Evolutionary conservation across 2,888 invertebrate species (phyloP).

Genomic region (Pandemis heparana): DNA sequence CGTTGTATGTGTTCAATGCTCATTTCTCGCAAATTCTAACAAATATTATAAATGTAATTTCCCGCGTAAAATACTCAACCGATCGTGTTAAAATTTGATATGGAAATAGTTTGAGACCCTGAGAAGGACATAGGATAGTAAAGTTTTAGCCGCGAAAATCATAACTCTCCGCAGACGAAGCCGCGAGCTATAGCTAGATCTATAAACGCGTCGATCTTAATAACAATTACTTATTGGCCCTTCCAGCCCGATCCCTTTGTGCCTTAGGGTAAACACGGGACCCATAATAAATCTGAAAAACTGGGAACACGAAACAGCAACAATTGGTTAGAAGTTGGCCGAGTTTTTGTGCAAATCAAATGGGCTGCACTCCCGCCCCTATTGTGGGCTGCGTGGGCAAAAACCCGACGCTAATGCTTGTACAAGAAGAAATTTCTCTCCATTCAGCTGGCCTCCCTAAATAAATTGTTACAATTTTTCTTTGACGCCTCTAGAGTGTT

Average conservation of each 20-base stretch:
- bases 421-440: slow-evolving; percentile 66
- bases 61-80: too few species aligned
- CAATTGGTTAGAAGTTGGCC: slow-evolving; percentile 8
- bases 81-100: too few species aligned
- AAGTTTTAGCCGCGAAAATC: too few species aligned
- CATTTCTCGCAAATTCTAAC: not conserved
- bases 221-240: slow-evolving; percentile 9
- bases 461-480: slow-evolving; percentile 82
- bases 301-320: not conserved
- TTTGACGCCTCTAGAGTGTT: slow-evolving; percentile 77
- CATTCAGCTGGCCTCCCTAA: slow-evolving; percentile 63
- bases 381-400: slow-evolving; percentile 14
- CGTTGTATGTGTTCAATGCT: too few species aligned
- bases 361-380: slow-evolving; percentile 15
- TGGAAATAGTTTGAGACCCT: too few species aligned
- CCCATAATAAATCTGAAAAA: slow-evolving; percentile 7
- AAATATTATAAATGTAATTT: too few species aligned
- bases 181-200: too few species aligned
- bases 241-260: not conserved
- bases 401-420: slow-evolving; percentile 60
- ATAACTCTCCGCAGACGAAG: too few species aligned
- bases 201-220: not conserved
- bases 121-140: too few species aligned
- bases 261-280: not conserved
- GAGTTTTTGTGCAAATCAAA: slow-evolving; percentile 27